Percentiles rank a stretch among this genome's conserved stretches.
Conservation (phyloP, 2,797 vertebrate species). For the Amniataba percoides region DNA sequence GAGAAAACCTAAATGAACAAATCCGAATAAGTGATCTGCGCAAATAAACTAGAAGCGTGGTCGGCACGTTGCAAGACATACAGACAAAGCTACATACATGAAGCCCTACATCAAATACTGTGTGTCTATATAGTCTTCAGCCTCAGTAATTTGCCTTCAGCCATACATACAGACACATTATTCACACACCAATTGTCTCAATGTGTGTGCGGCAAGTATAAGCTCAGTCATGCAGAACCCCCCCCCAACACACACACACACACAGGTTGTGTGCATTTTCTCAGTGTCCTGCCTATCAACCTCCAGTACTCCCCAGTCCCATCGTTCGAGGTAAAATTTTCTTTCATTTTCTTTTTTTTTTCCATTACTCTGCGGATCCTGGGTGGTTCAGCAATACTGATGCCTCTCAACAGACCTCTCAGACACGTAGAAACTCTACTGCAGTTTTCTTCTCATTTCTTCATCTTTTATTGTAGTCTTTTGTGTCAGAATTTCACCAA, state of each 20-base stretch:
- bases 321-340: neutral
- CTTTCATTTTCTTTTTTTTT: neutral
- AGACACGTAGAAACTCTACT: neutral
- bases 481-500: neutral
- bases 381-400: neutral
- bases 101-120: slow-evolving; percentile 9
- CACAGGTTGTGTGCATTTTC: slow-evolving; percentile 3
- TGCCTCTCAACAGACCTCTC: neutral
- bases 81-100: neutral
- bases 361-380: neutral
- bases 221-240: slow-evolving; percentile 47
- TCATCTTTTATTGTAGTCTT: neutral
- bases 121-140: slow-evolving; percentile 13
- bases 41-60: neutral
- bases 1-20: neutral
- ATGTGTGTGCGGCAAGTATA: slow-evolving; percentile 12
- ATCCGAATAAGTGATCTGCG: neutral
- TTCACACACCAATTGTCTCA: slow-evolving; percentile 47
- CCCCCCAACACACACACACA: slow-evolving; percentile 23
- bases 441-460: neutral
- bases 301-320: neutral
- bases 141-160: slow-evolving; percentile 30
- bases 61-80: neutral
- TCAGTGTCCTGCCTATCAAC: neutral
- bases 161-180: slow-evolving; percentile 47